These are phyloP conservation scores for Scomberomorus guttatus DNA, from an alignment of 2,797 vertebrate species.

Conservation along the genomic window DNA sequence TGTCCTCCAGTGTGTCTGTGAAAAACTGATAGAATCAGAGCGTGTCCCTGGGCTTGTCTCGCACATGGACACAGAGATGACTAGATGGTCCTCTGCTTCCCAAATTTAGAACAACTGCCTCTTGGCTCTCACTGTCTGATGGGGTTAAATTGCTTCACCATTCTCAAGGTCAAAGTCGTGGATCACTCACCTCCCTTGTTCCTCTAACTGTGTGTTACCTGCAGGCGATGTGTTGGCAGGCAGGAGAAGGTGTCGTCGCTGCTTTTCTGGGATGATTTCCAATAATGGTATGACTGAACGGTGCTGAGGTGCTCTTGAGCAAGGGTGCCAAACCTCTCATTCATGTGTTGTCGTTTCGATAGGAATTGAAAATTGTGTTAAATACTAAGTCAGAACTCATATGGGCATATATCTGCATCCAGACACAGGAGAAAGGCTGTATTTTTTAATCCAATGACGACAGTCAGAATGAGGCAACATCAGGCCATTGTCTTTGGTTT, in stretches of 20 bases:
- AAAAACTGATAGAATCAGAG: conserved; percentile 61
- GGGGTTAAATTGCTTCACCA: conserved; percentile 69
- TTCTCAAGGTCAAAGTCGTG: conserved; percentile 64
- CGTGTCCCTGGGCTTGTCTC: conserved; percentile 57
- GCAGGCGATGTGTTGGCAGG: conserved; percentile 44
- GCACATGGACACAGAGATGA: conserved; percentile 44
- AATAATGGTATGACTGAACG: conserved; percentile 13
- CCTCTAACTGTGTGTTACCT: conserved; percentile 23
- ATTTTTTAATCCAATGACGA: background rate
- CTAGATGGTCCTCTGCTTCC: conserved; percentile 41
- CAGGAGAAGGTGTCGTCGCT: conserved; percentile 6
- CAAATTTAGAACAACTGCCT: conserved; percentile 71
- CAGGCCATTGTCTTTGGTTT: conserved; percentile 24
- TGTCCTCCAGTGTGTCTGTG: conserved; percentile 34
- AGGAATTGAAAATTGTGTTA: background rate
- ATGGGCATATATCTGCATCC: background rate
- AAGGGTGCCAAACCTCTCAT: background rate
- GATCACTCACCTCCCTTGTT: conserved; percentile 39
- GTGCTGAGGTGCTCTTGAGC: conserved; percentile 26
- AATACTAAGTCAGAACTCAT: background rate
- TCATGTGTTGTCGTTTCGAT: background rate
- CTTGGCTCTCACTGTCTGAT: conserved; percentile 53
- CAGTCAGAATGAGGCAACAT: conserved; percentile 16
- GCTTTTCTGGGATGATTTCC: conserved; percentile 42
- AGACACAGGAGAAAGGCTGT: background rate